Percentiles rank a stretch among this genome's conserved stretches.
phyloP scores from a whole-genome alignment of 2,113 vertebrate species.

The Furnarius figulus region DNA sequence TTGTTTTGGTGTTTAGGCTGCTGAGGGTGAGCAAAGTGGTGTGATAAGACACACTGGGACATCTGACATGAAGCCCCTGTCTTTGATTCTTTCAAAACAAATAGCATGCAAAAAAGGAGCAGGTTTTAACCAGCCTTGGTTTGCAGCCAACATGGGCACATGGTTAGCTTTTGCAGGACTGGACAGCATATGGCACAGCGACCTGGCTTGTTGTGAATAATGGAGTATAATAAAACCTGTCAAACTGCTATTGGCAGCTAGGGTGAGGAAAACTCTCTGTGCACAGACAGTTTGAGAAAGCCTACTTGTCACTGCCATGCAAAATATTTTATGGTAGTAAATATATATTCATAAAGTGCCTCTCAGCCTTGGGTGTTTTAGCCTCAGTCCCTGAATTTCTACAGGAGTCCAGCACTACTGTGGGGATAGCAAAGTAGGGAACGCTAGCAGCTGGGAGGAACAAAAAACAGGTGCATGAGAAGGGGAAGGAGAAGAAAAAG shows the following conservation, averaged over 20 bases:
- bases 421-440: not conserved
- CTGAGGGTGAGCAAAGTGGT: not conserved
- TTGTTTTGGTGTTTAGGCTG: not conserved
- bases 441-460: not conserved
- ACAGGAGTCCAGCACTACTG: not conserved
- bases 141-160: conserved; percentile 53
- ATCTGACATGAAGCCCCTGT: not conserved
- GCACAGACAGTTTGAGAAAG: conserved; percentile 40
- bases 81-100: conserved; percentile 46
- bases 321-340: conserved; percentile 19
- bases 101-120: conserved; percentile 34
- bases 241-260: conserved; percentile 62
- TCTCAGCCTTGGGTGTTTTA: not conserved
- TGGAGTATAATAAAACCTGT: conserved; percentile 66
- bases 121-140: conserved; percentile 60
- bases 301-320: conserved; percentile 23
- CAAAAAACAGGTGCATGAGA: not conserved
- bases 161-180: conserved; percentile 59
- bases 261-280: conserved; percentile 21
- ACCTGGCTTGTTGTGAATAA: conserved; percentile 67
- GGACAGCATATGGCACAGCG: conserved; percentile 65
- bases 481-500: not conserved
- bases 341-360: not conserved
- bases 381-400: not conserved
- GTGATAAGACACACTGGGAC: not conserved